These are phyloP conservation scores for Bos javanicus DNA, from an alignment of 2,113 vertebrate species.

Conservation along the genomic window DNA sequence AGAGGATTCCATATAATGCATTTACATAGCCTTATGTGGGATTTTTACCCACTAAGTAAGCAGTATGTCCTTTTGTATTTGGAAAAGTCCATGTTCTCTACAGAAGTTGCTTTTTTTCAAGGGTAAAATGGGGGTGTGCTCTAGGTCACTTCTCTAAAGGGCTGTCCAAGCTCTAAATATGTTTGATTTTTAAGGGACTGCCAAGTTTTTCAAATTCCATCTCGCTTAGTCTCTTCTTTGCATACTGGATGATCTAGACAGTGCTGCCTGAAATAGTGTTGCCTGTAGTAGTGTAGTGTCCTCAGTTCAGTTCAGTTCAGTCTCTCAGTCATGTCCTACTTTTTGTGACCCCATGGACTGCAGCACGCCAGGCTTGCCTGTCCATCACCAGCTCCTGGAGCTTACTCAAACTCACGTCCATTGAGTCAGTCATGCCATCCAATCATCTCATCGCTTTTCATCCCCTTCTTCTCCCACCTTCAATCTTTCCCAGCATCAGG, in stretches of 20 bases:
- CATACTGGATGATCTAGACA: background rate
- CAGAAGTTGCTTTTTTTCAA: background rate
- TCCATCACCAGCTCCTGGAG: background rate
- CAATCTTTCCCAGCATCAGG: background rate
- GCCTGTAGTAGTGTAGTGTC: background rate
- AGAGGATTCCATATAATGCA: background rate
- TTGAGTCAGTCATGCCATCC: background rate
- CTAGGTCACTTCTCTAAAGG: background rate
- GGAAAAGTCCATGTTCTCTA: background rate
- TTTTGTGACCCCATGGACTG: background rate
- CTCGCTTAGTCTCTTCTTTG: background rate
- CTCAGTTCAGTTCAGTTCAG: background rate
- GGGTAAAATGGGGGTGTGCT: background rate
- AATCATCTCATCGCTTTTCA: background rate
- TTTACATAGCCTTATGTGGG: background rate
- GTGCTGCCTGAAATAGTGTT: background rate
- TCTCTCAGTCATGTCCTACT: background rate
- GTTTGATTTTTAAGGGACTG: background rate
- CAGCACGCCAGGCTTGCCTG: background rate
- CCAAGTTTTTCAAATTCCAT: background rate
- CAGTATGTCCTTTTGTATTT: background rate
- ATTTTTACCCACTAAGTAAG: background rate
- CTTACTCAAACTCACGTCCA: background rate
- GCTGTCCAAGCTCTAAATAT: background rate
- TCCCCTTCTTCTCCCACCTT: background rate